A percentile compares a stretch with the other conserved stretches of the same genome.
These are phyloP conservation scores for Temnothorax curvispinosus DNA, from an alignment of 1,140 invertebrate species.

Conservation along the genomic window DNA sequence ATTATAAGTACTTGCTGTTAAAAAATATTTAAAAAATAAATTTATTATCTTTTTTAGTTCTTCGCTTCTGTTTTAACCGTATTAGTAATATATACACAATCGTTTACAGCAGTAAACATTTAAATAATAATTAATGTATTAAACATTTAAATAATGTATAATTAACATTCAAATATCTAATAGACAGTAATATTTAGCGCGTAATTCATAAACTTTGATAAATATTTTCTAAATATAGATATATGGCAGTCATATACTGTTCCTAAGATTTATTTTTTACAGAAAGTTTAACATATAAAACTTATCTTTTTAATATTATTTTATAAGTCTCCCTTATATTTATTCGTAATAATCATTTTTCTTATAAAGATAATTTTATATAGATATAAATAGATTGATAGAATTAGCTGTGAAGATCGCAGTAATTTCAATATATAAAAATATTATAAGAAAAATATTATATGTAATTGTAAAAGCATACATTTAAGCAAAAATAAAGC, in stretches of 20 bases:
- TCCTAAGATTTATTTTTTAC: background rate
- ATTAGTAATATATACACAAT: constrained; percentile 19
- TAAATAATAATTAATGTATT: background rate
- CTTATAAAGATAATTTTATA: background rate
- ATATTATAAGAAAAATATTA: background rate
- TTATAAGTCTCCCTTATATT: background rate
- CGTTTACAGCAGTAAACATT: background rate
- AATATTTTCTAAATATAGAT: background rate
- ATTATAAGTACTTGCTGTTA: background rate
- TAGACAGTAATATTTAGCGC: background rate
- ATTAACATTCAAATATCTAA: background rate
- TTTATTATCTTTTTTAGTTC: constrained; percentile 14
- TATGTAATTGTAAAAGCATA: background rate
- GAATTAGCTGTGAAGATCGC: background rate
- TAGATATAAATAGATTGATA: background rate
- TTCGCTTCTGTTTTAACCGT: background rate
- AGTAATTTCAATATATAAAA: background rate
- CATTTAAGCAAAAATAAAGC: background rate
- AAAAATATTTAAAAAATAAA: constrained; percentile 2
- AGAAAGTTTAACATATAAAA: background rate
- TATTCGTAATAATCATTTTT: background rate
- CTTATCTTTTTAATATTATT: background rate
- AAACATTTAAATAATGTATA: background rate
- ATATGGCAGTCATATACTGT: background rate
- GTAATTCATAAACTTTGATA: background rate